Conservation (phyloP, 2,888 invertebrate species). For the Plagodis pulveraria region DNA sequence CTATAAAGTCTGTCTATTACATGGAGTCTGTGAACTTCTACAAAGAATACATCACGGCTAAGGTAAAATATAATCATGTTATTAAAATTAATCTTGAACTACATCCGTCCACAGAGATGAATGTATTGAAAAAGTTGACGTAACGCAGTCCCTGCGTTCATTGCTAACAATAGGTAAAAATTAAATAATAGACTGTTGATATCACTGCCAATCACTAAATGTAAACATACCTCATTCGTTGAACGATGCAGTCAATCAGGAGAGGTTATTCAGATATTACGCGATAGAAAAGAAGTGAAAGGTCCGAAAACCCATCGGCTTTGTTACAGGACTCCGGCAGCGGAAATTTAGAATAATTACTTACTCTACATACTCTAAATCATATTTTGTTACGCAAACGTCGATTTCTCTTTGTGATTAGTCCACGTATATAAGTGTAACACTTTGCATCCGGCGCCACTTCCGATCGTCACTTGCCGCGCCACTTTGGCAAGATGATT, state of each 20-base stretch:
- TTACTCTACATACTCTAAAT: constrained; percentile 43
- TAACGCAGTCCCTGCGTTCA: constrained; percentile 12
- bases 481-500: constrained; percentile 44
- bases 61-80: background rate
- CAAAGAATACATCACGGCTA: too few relatives aligned
- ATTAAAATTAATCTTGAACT: background rate
- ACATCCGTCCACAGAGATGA: background rate
- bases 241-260: constrained; percentile 31
- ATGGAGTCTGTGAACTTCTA: too few relatives aligned
- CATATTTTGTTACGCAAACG: constrained; percentile 47
- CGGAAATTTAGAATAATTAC: constrained; percentile 44
- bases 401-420: constrained; percentile 56
- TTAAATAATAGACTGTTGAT: constrained; percentile 28
- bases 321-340: constrained; percentile 46
- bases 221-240: constrained; percentile 28
- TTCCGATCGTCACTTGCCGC: constrained; percentile 42
- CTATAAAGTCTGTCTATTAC: too few relatives aligned
- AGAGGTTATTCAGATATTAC: constrained; percentile 36
- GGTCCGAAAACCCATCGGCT: constrained; percentile 39
- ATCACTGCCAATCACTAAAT: constrained; percentile 17
- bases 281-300: constrained; percentile 46
- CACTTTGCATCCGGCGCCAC: constrained; percentile 45
- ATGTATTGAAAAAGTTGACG: constrained; percentile 17
- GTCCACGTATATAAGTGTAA: constrained; percentile 53
- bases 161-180: constrained; percentile 31